Evolutionary conservation across 2,113 vertebrate species (phyloP).

Genomic region (Pimephales promelas): DNA sequence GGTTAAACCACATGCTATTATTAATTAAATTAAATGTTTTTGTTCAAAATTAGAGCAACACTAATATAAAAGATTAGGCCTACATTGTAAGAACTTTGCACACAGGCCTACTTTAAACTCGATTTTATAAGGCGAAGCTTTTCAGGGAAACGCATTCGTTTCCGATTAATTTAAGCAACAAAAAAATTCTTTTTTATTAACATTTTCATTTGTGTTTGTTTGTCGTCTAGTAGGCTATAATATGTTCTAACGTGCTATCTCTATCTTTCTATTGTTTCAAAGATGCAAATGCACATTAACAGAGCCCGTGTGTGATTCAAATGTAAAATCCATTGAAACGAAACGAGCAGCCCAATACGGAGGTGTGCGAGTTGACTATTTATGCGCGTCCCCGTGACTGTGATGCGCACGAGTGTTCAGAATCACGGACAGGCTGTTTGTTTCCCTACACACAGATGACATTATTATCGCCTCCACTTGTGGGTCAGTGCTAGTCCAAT

Average conservation of each 20-base stretch:
- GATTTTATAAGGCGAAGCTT: not conserved
- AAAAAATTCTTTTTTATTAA: not conserved
- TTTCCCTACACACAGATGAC: slow-evolving; percentile 30
- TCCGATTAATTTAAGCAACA: not conserved
- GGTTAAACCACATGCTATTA: not conserved
- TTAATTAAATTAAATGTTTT: not conserved
- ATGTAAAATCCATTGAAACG: slow-evolving; percentile 6
- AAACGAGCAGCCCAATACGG: not conserved
- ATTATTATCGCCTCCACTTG: slow-evolving; percentile 34
- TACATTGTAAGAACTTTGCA: not conserved
- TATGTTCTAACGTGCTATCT: not conserved
- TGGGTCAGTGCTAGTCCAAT: slow-evolving; percentile 35
- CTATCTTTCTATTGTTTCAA: no score
- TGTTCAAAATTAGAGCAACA: not conserved
- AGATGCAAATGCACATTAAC: slow-evolving; percentile 6
- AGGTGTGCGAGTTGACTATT: not conserved
- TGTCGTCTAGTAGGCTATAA: not conserved
- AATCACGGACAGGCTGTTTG: slow-evolving; percentile 56
- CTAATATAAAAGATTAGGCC: not conserved
- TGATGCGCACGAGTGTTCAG: slow-evolving; percentile 37
- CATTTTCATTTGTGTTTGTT: not conserved
- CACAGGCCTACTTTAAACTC: not conserved
- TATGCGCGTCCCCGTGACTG: not conserved
- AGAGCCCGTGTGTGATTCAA: not conserved
- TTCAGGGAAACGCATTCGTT: not conserved